Evolutionary conservation across 2,888 invertebrate species (phyloP), one percentile per base, ranked within the genome.

Genomic region (Aleiodes alternator): DNA sequence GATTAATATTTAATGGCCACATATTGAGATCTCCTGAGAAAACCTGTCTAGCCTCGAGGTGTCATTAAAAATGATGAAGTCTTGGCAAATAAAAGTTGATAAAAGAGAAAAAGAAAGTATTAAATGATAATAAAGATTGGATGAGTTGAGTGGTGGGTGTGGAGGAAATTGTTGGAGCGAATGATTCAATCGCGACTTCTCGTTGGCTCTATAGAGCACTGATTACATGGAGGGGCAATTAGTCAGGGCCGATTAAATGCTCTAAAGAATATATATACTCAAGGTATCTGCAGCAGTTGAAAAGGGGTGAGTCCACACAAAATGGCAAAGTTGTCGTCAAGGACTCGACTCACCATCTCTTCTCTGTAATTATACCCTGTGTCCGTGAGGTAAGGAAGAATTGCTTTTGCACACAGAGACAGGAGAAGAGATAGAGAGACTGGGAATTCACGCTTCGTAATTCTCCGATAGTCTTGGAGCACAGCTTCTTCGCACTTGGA

Each of bases 201-300:
- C 48, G 70, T 55, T 66, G 66, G 68, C 55, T 68, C 73, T 50
- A 56, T 43, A 66, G 71, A 66, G 48, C 66, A 43, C 66, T 75
- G 71, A 75, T 75, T 75, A 75, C 75, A 71, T 53, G 48, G 66
- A 64, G 75, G 75, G 75, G 75, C 75, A 75, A 75, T 75, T 75
- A 75, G 75, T 70, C 55, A 64, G 75, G 43, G 50, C 70, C 75
- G 71, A 75, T 75, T 75, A 75, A 75, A 75, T 66, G 71, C 64
- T 71, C 75, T 66, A 53, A 53, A 16, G 29, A 57, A 31, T 57
- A 31, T 57, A 57, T 57, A 57, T 57, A 57, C 71, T 43, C 64
- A 64, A 71, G 75, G 66, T 64, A 71, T 71, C 66, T 61, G 43
- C 61, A 43, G 16, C 7, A 4, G 38, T 34, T 34, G 34, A 34